A percentile compares a stretch with the other conserved stretches of the same genome.
Evolutionary conservation across 2,888 invertebrate species (phyloP).

Genomic region (Willowsia nigromaculata): DNA sequence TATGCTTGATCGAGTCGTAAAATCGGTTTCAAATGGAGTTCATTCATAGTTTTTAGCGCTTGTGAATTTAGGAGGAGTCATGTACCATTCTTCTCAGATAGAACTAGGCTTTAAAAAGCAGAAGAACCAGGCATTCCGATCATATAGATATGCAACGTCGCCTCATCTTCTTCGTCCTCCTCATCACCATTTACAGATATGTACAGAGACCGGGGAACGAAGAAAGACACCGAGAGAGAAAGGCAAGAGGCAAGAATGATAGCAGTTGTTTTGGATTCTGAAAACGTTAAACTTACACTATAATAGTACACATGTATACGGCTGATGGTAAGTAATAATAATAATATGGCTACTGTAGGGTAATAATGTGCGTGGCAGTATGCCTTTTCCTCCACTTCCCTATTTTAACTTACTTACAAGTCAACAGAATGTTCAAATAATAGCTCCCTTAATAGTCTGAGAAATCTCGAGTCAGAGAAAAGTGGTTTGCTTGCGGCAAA

Average conservation of each 20-base stretch:
- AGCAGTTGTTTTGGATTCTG: constrained; percentile 44
- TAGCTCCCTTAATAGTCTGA: constrained; percentile 69
- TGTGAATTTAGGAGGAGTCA: constrained; percentile 34
- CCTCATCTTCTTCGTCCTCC: not conserved
- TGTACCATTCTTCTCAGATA: not conserved
- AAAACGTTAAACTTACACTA: constrained; percentile 37
- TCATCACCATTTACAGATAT: not conserved
- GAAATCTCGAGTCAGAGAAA: constrained; percentile 62
- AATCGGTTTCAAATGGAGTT: constrained; percentile 79
- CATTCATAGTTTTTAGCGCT: constrained; percentile 64
- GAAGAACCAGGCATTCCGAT: not conserved
- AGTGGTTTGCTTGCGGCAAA: constrained; percentile 62
- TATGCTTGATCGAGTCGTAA: constrained; percentile 79
- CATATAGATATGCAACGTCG: not conserved
- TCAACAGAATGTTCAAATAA: constrained; percentile 69
- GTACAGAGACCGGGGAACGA: not conserved
- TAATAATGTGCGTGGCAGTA: constrained; percentile 34
- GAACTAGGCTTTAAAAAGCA: not conserved
- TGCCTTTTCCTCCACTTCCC: constrained; percentile 45
- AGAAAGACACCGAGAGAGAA: constrained; percentile 20
- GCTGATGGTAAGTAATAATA: constrained; percentile 49
- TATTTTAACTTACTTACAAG: constrained; percentile 61
- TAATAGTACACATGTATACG: constrained; percentile 36
- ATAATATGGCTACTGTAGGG: constrained; percentile 40
- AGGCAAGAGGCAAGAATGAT: constrained; percentile 32